Evolutionary conservation across 2,797 vertebrate species (phyloP), one percentile per base, ranked within the genome.

Genomic region (Luscinia luscinia): DNA sequence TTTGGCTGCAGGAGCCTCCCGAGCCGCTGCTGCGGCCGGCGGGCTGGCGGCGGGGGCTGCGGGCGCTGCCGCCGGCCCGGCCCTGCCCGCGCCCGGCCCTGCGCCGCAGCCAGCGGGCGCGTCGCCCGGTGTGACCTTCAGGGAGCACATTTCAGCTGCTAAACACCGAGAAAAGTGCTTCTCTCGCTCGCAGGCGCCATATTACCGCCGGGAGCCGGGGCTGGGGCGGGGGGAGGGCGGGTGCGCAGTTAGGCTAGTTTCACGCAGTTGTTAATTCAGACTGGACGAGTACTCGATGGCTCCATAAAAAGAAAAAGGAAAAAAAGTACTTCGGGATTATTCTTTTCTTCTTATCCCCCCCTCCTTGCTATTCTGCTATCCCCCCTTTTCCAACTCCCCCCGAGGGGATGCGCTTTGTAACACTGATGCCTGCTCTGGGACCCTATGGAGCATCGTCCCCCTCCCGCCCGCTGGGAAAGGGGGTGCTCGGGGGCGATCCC

Each of bases 121-220:
- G 38, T 84, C 73, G 75, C 93, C 94, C 48, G 68, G 45, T 20
- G 79, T 92, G 91, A 91, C 93, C 93, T 96, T 93, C 84, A 62
- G 78, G 80, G 86, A 91, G 76, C 64, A 77, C 79, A 69, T 87
- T 85, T 77, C 82, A 51, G 23, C 88, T 62, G 81, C 79, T 81
- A 24, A 90, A 68, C 75, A 66, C 43, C 66, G 54, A 30, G 68
- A 76, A 93, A 92, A 93, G 75, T 68, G 87, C 51, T 93, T 34
- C 69, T 51, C 68, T 69, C 22, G 3, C 84, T 90, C n/a, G n/a
- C 67, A 74, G 92, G 45, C 95, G 94, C 83, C 87, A 84, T 93
- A 8, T 93, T 95, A 89, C 83, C 20, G 63, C 78, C 55, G 78
- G 85, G 90, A 68, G 76, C 72, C 7, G 57, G 52, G 49, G 52